These are phyloP conservation scores for Rhagonycha fulva DNA, from an alignment of 2,888 invertebrate species.

Conservation along the genomic window DNA sequence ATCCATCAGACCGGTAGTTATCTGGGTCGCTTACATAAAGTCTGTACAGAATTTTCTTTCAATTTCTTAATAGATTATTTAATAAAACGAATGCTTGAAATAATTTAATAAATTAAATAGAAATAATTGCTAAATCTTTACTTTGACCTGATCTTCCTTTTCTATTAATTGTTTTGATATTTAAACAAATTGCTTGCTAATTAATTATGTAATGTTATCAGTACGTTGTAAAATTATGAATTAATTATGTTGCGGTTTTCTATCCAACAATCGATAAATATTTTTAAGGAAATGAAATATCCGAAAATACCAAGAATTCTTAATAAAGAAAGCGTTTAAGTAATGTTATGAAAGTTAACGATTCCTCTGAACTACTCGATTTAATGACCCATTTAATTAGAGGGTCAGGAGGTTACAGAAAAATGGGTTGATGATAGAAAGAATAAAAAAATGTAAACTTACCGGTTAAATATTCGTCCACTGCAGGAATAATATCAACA, in stretches of 20 bases:
- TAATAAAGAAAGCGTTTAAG: background rate
- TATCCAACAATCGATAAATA: background rate
- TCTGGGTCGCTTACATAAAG: slow-evolving; percentile 27
- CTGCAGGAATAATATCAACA: slow-evolving; percentile 42
- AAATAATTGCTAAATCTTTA: background rate
- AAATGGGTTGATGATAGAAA: background rate
- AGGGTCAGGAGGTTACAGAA: background rate
- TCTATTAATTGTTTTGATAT: background rate
- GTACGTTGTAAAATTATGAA: background rate
- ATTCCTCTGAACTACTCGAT: background rate
- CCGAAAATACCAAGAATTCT: background rate
- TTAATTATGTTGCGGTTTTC: too few species aligned
- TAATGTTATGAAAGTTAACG: background rate
- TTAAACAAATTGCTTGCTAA: background rate
- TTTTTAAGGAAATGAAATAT: background rate
- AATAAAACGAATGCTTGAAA: background rate
- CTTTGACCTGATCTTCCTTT: background rate
- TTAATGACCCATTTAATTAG: background rate
- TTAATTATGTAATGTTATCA: background rate
- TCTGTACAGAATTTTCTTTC: background rate
- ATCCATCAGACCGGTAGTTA: slow-evolving; percentile 20
- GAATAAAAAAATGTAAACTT: slow-evolving; percentile 13
- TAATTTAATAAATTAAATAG: background rate
- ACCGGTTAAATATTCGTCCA: slow-evolving; percentile 48
- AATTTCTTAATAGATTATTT: slow-evolving; percentile 3